A percentile compares a stretch with the other conserved stretches of the same genome.
phyloP scores from a whole-genome alignment of 2,888 invertebrate species.

The Drosophila peninsularis region DNA sequence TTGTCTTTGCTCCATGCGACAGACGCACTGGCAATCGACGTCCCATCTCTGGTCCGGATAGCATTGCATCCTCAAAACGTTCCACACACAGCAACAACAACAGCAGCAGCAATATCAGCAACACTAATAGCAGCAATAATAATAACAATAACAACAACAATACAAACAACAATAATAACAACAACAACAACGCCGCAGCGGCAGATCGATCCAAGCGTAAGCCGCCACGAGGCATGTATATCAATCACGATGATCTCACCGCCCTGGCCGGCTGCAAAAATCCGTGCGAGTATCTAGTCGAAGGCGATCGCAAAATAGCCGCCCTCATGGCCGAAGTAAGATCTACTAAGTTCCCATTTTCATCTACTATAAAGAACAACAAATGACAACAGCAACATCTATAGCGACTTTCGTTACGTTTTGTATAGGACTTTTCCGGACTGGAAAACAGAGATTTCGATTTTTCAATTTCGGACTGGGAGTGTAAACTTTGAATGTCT shows the following conservation, averaged over 20 bases:
- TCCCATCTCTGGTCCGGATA: slow-evolving; percentile 89
- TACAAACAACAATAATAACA: background rate
- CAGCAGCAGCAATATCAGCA: background rate
- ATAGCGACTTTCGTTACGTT: background rate
- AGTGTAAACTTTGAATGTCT: background rate
- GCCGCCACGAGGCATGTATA: slow-evolving; percentile 98
- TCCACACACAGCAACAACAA: slow-evolving; percentile 78
- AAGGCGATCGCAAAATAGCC: slow-evolving; percentile 97
- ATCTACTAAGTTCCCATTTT: slow-evolving; percentile 64
- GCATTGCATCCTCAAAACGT: slow-evolving; percentile 78
- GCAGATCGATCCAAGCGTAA: slow-evolving; percentile 89
- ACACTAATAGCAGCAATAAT: background rate
- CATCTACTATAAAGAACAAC: background rate
- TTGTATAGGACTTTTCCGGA: background rate
- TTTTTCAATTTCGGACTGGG: too few relatives aligned
- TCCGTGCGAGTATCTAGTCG: slow-evolving; percentile 92
- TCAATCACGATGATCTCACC: slow-evolving; percentile 98
- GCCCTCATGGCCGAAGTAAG: slow-evolving; percentile 98
- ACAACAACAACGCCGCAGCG: slow-evolving; percentile 72
- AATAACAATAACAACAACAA: background rate
- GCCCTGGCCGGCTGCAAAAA: slow-evolving; percentile 89
- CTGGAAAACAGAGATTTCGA: background rate
- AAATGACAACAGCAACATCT: background rate
- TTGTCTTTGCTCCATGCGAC: slow-evolving; percentile 7
- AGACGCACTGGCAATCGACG: slow-evolving; percentile 93